Conservation (phyloP, 1,140 invertebrate genomes). For the Micrasema minimum region DNA sequence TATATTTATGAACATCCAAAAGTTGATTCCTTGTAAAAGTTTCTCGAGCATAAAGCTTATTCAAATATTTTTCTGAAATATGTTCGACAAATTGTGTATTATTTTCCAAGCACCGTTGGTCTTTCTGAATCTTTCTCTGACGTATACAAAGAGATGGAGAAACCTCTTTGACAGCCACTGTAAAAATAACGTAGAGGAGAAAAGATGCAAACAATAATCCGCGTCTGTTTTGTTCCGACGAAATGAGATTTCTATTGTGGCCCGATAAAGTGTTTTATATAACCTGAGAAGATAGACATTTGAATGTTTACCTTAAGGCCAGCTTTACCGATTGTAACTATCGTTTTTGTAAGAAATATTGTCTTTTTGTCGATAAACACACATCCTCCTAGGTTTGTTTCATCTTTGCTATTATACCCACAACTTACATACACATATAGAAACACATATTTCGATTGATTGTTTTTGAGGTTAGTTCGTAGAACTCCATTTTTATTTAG, state of each 20-base stretch:
- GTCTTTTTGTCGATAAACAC: no score
- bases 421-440: no score
- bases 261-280: constrained; percentile 39
- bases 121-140: constrained; percentile 28
- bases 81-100: constrained; percentile 34
- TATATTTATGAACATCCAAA: background rate
- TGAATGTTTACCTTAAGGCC: constrained; percentile 5
- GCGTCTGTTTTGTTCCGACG: constrained; percentile 45
- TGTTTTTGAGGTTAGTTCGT: no score
- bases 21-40: constrained; percentile 20
- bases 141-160: constrained; percentile 28
- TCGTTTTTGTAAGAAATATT: no score
- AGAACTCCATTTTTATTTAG: no score
- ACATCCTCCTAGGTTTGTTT: no score
- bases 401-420: no score
- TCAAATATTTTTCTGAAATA: constrained; percentile 22
- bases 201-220: constrained; percentile 50
- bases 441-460: no score
- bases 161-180: constrained; percentile 39
- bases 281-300: constrained; percentile 17
- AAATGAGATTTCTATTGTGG: constrained; percentile 51
- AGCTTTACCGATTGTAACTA: no score
- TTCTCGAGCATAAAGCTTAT: constrained; percentile 20
- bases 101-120: constrained; percentile 29
- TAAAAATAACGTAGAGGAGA: constrained; percentile 44